Evolutionary conservation across 64 coral and sea anemone species (phyloP).

Genomic region (Pocillopora damicornis): DNA sequence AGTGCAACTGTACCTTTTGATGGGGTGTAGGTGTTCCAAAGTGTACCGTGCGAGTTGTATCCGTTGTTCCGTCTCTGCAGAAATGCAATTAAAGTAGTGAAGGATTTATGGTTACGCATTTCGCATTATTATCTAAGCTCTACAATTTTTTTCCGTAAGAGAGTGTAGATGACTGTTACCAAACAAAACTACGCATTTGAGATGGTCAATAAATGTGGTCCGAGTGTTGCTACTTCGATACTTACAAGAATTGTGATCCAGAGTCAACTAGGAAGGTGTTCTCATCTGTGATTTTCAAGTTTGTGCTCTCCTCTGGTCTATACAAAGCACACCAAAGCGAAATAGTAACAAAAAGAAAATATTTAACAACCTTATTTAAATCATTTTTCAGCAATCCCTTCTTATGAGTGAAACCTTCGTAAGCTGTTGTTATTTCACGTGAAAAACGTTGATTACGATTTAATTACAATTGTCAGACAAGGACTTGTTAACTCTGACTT

Average conservation of each 20-base stretch:
- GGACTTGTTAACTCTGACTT: no score
- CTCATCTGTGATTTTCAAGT: constrained; percentile 60
- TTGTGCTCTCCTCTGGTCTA: constrained; percentile 67
- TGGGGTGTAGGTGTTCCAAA: constrained; percentile 73
- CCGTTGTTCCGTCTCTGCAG: constrained; percentile 78
- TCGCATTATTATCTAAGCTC: not conserved
- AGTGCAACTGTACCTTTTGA: constrained; percentile 59
- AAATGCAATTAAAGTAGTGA: not conserved
- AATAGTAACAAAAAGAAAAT: not conserved
- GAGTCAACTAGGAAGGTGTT: constrained; percentile 78
- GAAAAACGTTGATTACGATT: no score
- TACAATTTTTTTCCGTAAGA: not conserved
- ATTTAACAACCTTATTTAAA: not conserved
- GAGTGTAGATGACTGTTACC: not conserved
- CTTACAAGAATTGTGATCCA: constrained; percentile 86
- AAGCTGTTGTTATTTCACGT: no score
- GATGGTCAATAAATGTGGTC: no score
- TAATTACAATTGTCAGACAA: no score
- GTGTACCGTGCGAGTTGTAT: constrained; percentile 75
- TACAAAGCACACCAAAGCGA: not conserved
- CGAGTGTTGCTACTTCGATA: not conserved
- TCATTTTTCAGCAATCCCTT: not conserved
- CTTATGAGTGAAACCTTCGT: no score
- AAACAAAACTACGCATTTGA: no score
- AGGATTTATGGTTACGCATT: not conserved